Evolutionary conservation across 2,797 vertebrate genomes (phyloP).

Genomic region (Squalus acanthias): DNA sequence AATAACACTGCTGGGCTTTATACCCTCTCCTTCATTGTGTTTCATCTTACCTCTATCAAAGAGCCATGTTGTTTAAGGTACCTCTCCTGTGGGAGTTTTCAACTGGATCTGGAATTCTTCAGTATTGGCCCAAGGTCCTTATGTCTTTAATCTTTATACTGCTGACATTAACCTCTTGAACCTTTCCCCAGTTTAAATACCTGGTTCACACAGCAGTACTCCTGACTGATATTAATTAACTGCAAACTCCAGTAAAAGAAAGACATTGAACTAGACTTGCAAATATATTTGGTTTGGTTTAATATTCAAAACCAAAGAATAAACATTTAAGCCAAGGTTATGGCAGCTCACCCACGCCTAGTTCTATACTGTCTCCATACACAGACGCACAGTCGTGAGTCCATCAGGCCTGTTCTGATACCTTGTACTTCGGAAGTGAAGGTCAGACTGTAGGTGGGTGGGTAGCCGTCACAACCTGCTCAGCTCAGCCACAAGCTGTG

Average conservation of each 20-base stretch:
- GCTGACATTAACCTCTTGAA: conserved; percentile 32
- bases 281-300: not conserved
- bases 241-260: not conserved
- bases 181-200: conserved; percentile 14
- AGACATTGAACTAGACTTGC: not conserved
- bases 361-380: not conserved
- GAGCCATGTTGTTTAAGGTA: conserved; percentile 29
- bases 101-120: conserved; percentile 13
- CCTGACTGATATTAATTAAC: conserved; percentile 5
- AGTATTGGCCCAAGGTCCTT: conserved; percentile 26
- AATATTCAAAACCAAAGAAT: not conserved
- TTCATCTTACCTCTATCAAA: conserved; percentile 32
- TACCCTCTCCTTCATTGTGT: conserved; percentile 11
- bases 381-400: not conserved
- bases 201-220: not conserved
- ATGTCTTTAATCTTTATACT: conserved; percentile 29
- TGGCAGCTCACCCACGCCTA: not conserved
- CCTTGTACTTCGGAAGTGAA: not conserved
- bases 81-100: conserved; percentile 30
- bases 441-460: not conserved
- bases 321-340: not conserved
- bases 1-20: conserved; percentile 26
- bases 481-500: not conserved
- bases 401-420: not conserved
- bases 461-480: not conserved